These are phyloP conservation scores for Syrrhaptes paradoxus DNA, from an alignment of 2,113 vertebrate species.

Conservation along the genomic window DNA sequence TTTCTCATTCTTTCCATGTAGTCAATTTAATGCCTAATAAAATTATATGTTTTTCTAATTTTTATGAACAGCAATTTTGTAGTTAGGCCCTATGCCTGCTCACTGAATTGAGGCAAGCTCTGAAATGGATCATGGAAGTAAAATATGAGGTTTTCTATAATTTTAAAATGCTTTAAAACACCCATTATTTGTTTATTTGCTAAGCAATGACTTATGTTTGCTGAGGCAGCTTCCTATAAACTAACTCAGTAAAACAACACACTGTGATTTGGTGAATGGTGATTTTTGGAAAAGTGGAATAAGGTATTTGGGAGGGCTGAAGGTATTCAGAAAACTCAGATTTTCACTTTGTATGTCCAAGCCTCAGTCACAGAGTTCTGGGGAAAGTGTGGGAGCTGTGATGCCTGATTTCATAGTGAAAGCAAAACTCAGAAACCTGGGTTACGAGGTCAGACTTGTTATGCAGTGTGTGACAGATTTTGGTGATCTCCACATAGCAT, in stretches of 20 bases:
- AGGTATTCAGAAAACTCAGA: neutral
- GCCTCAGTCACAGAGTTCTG: neutral
- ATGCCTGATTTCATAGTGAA: neutral
- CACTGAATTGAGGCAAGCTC: neutral
- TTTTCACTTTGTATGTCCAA: neutral
- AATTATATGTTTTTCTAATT: conserved; percentile 34
- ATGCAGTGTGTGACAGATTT: neutral
- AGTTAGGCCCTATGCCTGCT: neutral
- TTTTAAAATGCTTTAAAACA: neutral
- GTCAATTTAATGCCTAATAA: conserved; percentile 53
- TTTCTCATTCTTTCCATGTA: conserved; percentile 10
- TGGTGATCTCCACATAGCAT: accelerated
- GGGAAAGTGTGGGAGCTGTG: neutral
- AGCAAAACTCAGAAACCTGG: neutral
- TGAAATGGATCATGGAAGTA: neutral
- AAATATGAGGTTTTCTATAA: neutral
- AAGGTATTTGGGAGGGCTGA: neutral
- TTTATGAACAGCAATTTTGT: conserved; percentile 5
- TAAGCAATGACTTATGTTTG: neutral
- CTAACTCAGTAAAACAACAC: neutral
- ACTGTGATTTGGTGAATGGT: neutral
- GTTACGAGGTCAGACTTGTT: neutral
- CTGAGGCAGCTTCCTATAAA: neutral
- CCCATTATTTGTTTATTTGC: neutral
- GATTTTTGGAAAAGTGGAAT: neutral